Evolutionary conservation across 2,113 vertebrate genomes (phyloP), one percentile per base, ranked within the genome.

Genomic region (Thamnaconus septentrionalis): DNA sequence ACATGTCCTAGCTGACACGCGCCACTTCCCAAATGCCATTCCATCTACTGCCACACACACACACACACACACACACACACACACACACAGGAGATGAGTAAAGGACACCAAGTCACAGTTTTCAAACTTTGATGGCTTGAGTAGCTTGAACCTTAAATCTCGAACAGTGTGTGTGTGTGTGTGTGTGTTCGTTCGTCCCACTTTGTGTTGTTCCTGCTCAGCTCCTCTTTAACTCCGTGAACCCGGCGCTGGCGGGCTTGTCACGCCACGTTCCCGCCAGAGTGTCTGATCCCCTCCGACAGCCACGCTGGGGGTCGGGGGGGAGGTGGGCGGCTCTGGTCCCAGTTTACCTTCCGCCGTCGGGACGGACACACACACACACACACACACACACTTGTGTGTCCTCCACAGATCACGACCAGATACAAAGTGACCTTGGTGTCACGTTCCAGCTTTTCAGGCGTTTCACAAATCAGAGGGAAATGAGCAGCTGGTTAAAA

Each of bases 181-280:
- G 18, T 31, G 18, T 31, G 18, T 31, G 18, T 31, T 1, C 2
- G 18, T 31, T 31, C 2, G 18, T 31, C 18, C 18, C 18, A 31
- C 18, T 31, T 31, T 31, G 55, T 8, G 43, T 67, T 62, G 53
- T 70, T 46, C 61, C 56, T 60, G 55, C 56, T 62, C 61, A 68
- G 46, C 71, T 71, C 66, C 62, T 82, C 47, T 53, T 80, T 80
- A 62, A 71, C 75, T 78, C 74, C 6, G 63, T 69, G 65, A 79
- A 78, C 73, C 71, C 76, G 65, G 5, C 31, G 79, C 83, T 80
- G 83, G 78, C 81, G 76, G 81, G 78, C 79, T 85, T 84, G 88
- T 87, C 88, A 83, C 52, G 61, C 73, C 71, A 54, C 45, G 56
- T 84, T 84, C 64, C 76, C 51, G 10, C 66, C 71, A 62, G 63